Percentiles rank a stretch among this genome's conserved stretches.
Conservation (phyloP, 2,888 invertebrate species). For the Chrysina gloriosa region DNA sequence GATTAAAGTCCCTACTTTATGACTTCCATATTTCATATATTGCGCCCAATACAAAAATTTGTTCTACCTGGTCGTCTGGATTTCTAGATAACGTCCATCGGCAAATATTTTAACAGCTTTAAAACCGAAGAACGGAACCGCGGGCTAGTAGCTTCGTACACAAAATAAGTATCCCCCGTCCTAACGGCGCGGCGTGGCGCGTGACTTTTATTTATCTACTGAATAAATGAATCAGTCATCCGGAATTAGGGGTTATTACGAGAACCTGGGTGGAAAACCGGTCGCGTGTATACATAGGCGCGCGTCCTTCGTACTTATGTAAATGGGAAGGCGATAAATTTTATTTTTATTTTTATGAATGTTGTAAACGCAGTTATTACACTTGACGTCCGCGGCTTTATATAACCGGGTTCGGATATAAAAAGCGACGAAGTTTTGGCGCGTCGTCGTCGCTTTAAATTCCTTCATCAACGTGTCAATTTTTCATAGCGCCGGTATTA, state of each 20-base stretch:
- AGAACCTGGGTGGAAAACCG: too few species aligned
- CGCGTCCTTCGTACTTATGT: neutral
- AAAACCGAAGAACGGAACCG: neutral
- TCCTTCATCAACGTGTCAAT: neutral
- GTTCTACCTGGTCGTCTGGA: constrained; percentile 11
- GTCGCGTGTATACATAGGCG: too few species aligned
- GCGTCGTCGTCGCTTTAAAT: neutral
- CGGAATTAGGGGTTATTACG: neutral
- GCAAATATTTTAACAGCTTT: constrained; percentile 36
- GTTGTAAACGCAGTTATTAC: neutral
- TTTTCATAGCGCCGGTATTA: too few species aligned
- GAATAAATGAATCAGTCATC: constrained; percentile 5
- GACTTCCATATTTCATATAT: constrained; percentile 13
- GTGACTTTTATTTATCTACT: constrained; percentile 15
- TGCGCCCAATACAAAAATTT: too few species aligned
- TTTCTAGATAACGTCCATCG: constrained; percentile 23
- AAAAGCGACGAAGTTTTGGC: neutral
- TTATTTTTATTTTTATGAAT: neutral
- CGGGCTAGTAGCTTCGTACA: neutral
- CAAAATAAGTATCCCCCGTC: neutral
- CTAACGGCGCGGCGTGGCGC: neutral
- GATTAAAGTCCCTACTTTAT: constrained; percentile 29
- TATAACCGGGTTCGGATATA: neutral
- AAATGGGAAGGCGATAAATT: neutral
- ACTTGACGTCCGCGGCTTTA: neutral